Evolutionary conservation across 2,888 invertebrate genomes (phyloP).

Genomic region (Cynaeus angustus): DNA sequence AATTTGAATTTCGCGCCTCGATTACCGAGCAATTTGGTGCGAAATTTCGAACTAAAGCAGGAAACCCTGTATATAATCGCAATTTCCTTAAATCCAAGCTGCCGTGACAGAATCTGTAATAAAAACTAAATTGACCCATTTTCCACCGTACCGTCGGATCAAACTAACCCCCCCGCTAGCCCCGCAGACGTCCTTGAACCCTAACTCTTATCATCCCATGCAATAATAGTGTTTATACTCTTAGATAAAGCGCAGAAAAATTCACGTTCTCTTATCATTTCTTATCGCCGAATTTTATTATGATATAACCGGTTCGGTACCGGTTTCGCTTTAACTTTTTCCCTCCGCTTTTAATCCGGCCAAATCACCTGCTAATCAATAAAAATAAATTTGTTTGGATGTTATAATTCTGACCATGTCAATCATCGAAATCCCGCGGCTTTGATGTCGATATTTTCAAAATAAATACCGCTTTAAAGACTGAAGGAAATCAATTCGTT

Average conservation of each 20-base stretch:
- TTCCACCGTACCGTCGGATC: too few species aligned
- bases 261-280: slow-evolving; percentile 5
- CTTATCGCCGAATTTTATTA: slow-evolving; percentile 26
- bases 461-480: slow-evolving; percentile 16
- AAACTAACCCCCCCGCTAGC: neutral
- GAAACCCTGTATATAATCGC: too few species aligned
- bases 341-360: neutral
- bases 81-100: too few species aligned
- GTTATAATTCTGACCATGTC: slow-evolving; percentile 7
- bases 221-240: slow-evolving; percentile 25
- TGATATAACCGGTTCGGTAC: slow-evolving; percentile 41
- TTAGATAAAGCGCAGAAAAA: too few species aligned
- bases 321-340: neutral
- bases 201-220: slow-evolving; percentile 23
- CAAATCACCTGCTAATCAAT: slow-evolving; percentile 7
- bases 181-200: slow-evolving; percentile 31
- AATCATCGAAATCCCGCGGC: slow-evolving; percentile 3
- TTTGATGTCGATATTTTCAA: slow-evolving; percentile 17
- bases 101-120: too few species aligned
- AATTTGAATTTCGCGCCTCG: too few species aligned
- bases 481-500: slow-evolving; percentile 18
- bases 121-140: too few species aligned
- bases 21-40: too few species aligned
- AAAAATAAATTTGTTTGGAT: slow-evolving; percentile 26
- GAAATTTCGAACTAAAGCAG: too few species aligned